phyloP scores from a whole-genome alignment of 1,140 invertebrate species.

The Geopemphigus sp. region DNA sequence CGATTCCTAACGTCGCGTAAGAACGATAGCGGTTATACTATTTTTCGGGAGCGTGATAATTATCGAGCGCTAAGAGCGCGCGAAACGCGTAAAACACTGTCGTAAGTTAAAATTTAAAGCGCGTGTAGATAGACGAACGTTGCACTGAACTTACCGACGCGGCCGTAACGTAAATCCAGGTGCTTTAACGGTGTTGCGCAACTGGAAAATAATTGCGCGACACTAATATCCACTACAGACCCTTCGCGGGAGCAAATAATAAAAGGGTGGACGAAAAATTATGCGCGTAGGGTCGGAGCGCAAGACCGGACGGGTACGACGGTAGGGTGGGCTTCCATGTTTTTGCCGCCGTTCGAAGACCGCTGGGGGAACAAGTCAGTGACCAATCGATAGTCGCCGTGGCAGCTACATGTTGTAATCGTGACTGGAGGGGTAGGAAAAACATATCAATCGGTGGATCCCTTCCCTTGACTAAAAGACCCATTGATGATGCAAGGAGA shows the following conservation, averaged over 20 bases:
- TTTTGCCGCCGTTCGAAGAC: slow-evolving; percentile 11
- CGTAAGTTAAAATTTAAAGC: no score
- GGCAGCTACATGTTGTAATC: neutral
- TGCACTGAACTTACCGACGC: neutral
- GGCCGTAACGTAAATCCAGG: slow-evolving; percentile 12
- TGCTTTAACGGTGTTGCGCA: slow-evolving; percentile 24
- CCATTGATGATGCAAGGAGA: slow-evolving; percentile 38
- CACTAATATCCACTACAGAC: neutral
- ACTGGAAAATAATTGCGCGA: slow-evolving; percentile 24
- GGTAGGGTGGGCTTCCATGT: slow-evolving; percentile 35
- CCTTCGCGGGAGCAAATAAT: slow-evolving; percentile 1
- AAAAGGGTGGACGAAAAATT: neutral
- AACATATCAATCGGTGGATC: slow-evolving; percentile 47
- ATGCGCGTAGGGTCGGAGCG: neutral
- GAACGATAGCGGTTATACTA: no score
- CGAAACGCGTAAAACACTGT: no score
- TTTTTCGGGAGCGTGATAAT: no score
- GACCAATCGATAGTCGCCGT: slow-evolving; percentile 46
- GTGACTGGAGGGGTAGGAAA: slow-evolving; percentile 20
- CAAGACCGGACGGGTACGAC: neutral
- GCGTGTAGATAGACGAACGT: no score
- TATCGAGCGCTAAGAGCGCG: no score
- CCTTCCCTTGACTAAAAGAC: slow-evolving; percentile 37
- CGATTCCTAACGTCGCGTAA: no score
- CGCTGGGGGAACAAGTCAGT: slow-evolving; percentile 34